Conservation (phyloP, 1,140 invertebrate species). For the Drosophila navojoa region DNA sequence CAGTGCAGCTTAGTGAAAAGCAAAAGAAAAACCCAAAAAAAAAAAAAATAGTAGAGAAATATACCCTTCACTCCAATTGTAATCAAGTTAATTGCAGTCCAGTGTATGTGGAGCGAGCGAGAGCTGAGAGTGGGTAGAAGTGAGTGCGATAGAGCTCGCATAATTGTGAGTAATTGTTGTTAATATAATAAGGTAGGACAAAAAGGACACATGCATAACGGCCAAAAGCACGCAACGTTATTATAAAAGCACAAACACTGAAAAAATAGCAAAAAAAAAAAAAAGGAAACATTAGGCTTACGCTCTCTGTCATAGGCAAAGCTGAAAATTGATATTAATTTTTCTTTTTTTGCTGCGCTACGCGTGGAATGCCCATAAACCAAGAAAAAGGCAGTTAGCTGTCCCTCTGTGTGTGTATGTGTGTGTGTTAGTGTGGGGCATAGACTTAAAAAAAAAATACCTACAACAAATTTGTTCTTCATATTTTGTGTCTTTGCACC, state of each 20-base stretch:
- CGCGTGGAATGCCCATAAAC: constrained; percentile 67
- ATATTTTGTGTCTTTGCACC: constrained; percentile 57
- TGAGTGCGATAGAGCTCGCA: constrained; percentile 34
- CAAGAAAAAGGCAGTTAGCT: constrained; percentile 42
- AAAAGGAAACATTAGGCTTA: constrained; percentile 10
- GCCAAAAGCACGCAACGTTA: constrained; percentile 68
- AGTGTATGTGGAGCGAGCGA: constrained; percentile 2
- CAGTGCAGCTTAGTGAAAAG: constrained; percentile 38
- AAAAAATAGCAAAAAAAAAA: constrained; percentile 34
- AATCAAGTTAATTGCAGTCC: constrained; percentile 73
- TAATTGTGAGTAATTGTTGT: constrained; percentile 79
- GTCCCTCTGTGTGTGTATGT: neutral
- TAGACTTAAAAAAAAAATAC: constrained; percentile 19
- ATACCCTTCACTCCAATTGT: constrained; percentile 48
- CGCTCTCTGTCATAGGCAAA: constrained; percentile 65
- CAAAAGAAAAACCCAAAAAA: constrained; percentile 1
- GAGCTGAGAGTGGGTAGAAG: neutral
- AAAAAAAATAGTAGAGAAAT: too few species aligned
- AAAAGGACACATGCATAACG: constrained; percentile 62
- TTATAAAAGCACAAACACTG: constrained; percentile 43
- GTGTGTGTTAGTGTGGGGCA: neutral
- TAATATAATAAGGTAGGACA: constrained; percentile 68
- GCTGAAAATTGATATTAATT: constrained; percentile 81
- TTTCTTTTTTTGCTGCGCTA: constrained; percentile 53
- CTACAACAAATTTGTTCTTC: constrained; percentile 32